Evolutionary conservation across 2,113 vertebrate genomes (phyloP).

Genomic region (Oceanites oceanicus): DNA sequence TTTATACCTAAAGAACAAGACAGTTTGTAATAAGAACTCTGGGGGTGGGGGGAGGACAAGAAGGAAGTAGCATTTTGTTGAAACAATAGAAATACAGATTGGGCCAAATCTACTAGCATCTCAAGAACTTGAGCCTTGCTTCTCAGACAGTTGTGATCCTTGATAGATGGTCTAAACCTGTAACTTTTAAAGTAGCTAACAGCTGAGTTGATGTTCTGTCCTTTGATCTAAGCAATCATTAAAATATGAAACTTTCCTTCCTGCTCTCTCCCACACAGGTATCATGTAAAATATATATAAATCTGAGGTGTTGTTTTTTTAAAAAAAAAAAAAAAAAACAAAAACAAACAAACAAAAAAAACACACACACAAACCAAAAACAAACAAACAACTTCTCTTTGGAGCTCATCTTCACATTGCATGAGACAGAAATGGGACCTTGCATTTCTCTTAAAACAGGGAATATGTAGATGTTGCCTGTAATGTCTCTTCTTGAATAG

Average conservation of each 20-base stretch:
- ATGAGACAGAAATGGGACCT: background rate
- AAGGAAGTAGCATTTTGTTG: background rate
- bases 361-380: no score
- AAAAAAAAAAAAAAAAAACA: no score
- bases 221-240: background rate
- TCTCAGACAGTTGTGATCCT: background rate
- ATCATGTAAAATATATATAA: accelerated
- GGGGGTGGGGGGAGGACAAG: background rate
- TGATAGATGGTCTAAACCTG: background rate
- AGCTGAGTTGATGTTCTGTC: background rate
- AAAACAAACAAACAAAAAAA: no score
- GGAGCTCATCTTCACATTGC: background rate
- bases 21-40: background rate
- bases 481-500: background rate
- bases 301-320: background rate
- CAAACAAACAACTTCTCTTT: background rate
- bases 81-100: background rate
- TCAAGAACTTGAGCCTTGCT: background rate
- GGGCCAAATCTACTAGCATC: background rate
- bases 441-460: background rate
- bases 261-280: background rate
- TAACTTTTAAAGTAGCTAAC: background rate
- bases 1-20: background rate
- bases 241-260: accelerated
- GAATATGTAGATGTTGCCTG: background rate